These are phyloP conservation scores for Taurulus bubalis DNA, from an alignment of 2,113 vertebrate genomes.

Conservation along the genomic window DNA sequence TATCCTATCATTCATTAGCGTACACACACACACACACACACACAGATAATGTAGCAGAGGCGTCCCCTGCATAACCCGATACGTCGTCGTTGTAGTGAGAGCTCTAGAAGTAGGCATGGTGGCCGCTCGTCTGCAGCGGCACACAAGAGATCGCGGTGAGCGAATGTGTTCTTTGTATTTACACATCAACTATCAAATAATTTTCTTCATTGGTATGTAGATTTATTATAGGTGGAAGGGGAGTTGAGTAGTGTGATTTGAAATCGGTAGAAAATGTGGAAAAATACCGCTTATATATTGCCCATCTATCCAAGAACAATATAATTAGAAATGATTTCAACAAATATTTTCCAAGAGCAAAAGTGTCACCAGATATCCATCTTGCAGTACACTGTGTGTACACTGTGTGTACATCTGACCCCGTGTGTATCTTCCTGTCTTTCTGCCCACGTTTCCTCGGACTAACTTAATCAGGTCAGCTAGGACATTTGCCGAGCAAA, in stretches of 20 bases:
- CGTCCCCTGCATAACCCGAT: slow-evolving; percentile 24
- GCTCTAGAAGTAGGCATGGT: slow-evolving; percentile 39
- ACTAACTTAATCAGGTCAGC: slow-evolving; percentile 77
- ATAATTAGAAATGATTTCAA: not conserved
- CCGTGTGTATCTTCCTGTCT: not conserved
- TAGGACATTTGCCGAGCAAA: slow-evolving; percentile 59
- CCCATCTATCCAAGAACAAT: not conserved
- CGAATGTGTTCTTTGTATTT: not conserved
- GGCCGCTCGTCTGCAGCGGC: slow-evolving; percentile 44
- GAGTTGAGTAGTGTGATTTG: not conserved
- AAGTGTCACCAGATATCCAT: not conserved
- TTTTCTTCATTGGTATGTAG: not conserved
- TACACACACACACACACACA: not conserved
- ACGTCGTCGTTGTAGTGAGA: slow-evolving; percentile 39
- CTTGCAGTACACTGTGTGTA: not conserved
- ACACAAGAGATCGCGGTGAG: not conserved
- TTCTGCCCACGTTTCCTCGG: slow-evolving; percentile 50
- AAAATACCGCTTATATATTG: not conserved
- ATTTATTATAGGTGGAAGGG: not conserved
- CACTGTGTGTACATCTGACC: not conserved
- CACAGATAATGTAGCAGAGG: not conserved
- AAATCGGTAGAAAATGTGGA: not conserved
- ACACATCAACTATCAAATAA: not conserved
- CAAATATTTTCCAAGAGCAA: not conserved
- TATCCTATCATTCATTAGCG: slow-evolving; percentile 33